phyloP scores from a whole-genome alignment of 1,140 invertebrate genomes.

The Drosophila orena region DNA sequence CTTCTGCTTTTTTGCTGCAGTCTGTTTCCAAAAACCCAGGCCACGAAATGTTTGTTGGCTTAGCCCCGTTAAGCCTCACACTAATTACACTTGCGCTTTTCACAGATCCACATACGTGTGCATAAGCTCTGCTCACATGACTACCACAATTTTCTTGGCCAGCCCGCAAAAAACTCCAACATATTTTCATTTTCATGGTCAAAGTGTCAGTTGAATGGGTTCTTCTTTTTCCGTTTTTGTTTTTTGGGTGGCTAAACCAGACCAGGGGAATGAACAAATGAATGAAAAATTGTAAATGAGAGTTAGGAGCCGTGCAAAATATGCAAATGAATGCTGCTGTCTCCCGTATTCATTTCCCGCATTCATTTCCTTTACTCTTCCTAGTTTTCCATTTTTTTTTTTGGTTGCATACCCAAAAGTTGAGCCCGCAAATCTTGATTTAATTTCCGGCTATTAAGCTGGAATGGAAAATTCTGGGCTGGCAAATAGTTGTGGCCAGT shows the following conservation, averaged over 20 bases:
- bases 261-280: not conserved
- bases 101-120: slow-evolving; percentile 68
- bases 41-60: slow-evolving; percentile 64
- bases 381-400: slow-evolving; percentile 1
- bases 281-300: slow-evolving; percentile 21
- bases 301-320: slow-evolving; percentile 56
- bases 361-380: not conserved
- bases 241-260: not conserved
- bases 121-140: slow-evolving; percentile 12
- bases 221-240: too few species aligned
- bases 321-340: slow-evolving; percentile 63
- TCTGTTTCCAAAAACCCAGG: slow-evolving; percentile 28
- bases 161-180: slow-evolving; percentile 52
- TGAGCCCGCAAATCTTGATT: slow-evolving; percentile 72
- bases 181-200: slow-evolving; percentile 82
- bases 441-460: slow-evolving; percentile 76
- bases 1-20: slow-evolving; percentile 4
- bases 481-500: slow-evolving; percentile 54
- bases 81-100: slow-evolving; percentile 82
- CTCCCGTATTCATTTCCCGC: not conserved
- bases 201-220: slow-evolving; percentile 48
- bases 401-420: slow-evolving; percentile 1
- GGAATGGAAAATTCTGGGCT: slow-evolving; percentile 25
- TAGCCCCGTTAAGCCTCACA: slow-evolving; percentile 77
- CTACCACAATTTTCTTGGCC: slow-evolving; percentile 70